phyloP scores from a whole-genome alignment of 2,113 vertebrate genomes.

The Gallinago undulata region DNA sequence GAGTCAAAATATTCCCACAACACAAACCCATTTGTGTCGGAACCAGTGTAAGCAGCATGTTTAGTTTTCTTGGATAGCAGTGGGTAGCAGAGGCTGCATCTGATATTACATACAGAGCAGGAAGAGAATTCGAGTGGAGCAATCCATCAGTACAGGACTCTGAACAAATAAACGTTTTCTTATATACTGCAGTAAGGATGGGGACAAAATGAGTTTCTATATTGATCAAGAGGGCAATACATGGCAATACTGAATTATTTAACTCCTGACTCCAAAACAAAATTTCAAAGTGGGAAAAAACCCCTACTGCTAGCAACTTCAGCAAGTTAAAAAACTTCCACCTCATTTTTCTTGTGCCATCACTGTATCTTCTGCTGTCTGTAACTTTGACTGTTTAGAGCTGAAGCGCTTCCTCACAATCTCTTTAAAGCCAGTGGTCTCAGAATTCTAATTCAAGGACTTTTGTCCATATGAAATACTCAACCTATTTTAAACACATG shows the following conservation, averaged over 20 bases:
- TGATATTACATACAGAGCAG: background rate
- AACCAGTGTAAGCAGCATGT: background rate
- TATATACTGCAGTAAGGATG: background rate
- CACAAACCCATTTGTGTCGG: background rate
- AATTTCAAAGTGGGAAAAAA: background rate
- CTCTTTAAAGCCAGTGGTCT: background rate
- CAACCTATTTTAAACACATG: background rate
- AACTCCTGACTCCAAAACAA: background rate
- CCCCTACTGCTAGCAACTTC: background rate
- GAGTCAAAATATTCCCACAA: background rate
- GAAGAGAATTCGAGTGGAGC: background rate
- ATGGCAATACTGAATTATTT: background rate
- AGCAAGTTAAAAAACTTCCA: background rate
- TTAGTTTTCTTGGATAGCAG: background rate
- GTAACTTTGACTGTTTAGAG: background rate
- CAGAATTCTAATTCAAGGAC: background rate
- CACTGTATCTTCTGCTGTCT: background rate
- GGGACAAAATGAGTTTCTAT: background rate
- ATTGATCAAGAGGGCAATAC: background rate
- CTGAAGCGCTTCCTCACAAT: background rate
- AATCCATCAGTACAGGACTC: background rate
- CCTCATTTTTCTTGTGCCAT: background rate
- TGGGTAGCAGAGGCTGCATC: background rate
- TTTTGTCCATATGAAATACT: background rate
- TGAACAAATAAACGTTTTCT: background rate